phyloP scores from a whole-genome alignment of 2,888 invertebrate species.

The Phalera bucephala region DNA sequence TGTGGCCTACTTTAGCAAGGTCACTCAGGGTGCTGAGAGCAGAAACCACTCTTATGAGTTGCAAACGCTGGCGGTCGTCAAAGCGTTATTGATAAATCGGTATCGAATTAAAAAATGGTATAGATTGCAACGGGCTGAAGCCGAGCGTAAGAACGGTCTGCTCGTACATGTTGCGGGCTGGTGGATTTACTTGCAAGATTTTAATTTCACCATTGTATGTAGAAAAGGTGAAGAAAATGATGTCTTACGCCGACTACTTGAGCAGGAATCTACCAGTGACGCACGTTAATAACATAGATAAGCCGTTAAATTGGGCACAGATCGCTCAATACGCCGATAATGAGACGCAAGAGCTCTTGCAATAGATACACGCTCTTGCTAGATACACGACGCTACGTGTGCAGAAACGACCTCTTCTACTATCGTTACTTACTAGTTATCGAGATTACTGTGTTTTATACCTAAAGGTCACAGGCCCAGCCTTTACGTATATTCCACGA shows the following conservation, averaged over 20 bases:
- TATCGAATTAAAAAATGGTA: slow-evolving; percentile 23
- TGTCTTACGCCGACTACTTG: too few relatives aligned
- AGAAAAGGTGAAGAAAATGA: slow-evolving; percentile 30
- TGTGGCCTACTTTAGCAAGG: too few relatives aligned
- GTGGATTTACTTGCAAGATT: too few relatives aligned
- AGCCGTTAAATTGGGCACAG: slow-evolving; percentile 20
- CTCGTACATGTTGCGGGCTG: too few relatives aligned
- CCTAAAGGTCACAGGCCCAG: slow-evolving; percentile 34
- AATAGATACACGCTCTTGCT: too few relatives aligned
- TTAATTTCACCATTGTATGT: slow-evolving; percentile 27
- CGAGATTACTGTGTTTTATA: slow-evolving; percentile 21
- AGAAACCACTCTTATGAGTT: too few relatives aligned
- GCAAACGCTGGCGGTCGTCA: slow-evolving; percentile 16
- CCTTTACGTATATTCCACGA: slow-evolving; percentile 28
- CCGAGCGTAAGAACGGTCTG: slow-evolving; percentile 27
- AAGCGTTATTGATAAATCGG: slow-evolving; percentile 26
- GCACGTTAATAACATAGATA: neutral
- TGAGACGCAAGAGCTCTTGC: neutral
- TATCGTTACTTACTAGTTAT: slow-evolving; percentile 3
- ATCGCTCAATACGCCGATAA: slow-evolving; percentile 15
- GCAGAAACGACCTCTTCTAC: slow-evolving; percentile 10
- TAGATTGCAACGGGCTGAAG: too few relatives aligned
- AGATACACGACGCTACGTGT: neutral
- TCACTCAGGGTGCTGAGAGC: too few relatives aligned
- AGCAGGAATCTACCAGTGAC: too few relatives aligned